Base-by-base conservation (phyloP, 2,888 invertebrate genomes). In the Octodonta nipae region DNA sequence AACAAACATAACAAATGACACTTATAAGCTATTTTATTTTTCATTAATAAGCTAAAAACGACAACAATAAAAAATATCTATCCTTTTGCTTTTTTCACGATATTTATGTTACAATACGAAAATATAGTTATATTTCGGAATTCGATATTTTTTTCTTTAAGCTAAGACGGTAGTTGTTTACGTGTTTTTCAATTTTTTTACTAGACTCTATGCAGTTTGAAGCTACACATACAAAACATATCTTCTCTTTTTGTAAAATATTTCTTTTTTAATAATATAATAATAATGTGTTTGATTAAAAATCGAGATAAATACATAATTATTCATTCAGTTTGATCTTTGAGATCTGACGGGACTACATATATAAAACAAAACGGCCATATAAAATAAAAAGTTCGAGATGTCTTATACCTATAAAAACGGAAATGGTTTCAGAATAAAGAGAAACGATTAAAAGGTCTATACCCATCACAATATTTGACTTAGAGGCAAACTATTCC, bases 211-310 rank as follows among this genome's bases (percentile, higher is more conserved):
- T 42, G 50, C 46, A 43, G 41, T 44, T 42, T 49, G 46, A 58
- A 58, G 58, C 59, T 58, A 58, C 58, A 60, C 54, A 53, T 54
- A 53, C 46, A 51, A 50, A 54, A 56, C 55, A 56, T 49, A 49
- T 52, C 54, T 38, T 45, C 42, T 45, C 54, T 37, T 46, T 45
- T 45, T 45, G 41, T 43, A 43, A 42, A 43, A 30, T 29, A 30
- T 40, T 36, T 41, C 40, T 32, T 26, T 37, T 24, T 30, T 33
- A 26, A n/a, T n/a, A n/a, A n/a, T n/a, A n/a, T n/a, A n/a, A n/a
- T n/a, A n/a, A n/a, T n/a, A n/a, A n/a, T 29, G 32, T 30, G 14
- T 36, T 34, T 36, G 15, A 36, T 36, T 35, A 28, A 42, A 41
- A 39, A 41, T 40, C 41, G 35, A 40, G 22, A 22, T 22, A 10